These are phyloP conservation scores for Baccha elongata DNA, from an alignment of 2,888 invertebrate genomes.

Conservation along the genomic window DNA sequence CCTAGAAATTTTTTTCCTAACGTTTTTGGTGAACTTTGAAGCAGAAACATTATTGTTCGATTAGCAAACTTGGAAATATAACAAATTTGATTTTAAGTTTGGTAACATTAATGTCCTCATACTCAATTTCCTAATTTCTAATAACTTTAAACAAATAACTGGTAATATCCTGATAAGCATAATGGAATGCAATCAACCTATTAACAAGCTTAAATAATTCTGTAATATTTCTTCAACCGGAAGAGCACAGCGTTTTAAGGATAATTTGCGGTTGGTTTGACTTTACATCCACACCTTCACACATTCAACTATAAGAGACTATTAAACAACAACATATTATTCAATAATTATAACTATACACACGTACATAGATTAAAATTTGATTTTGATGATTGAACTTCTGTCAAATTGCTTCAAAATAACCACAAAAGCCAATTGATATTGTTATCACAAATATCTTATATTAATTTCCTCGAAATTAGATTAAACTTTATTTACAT, in stretches of 20 bases:
- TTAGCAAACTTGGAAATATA: too few species aligned
- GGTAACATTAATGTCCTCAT: too few species aligned
- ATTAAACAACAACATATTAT: too few species aligned
- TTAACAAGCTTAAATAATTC: not conserved
- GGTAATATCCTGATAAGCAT: not conserved
- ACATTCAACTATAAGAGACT: too few species aligned
- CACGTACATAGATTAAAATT: too few species aligned
- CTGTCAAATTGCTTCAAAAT: conserved; percentile 27
- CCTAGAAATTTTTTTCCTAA: too few species aligned
- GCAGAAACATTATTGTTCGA: too few species aligned
- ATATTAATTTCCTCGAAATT: conserved; percentile 4
- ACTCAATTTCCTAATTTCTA: too few species aligned
- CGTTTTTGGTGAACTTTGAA: too few species aligned
- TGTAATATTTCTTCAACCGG: conserved; percentile 24
- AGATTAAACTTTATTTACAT: conserved; percentile 37
- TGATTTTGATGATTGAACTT: conserved; percentile 26
- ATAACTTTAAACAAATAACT: not conserved
- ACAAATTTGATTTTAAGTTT: too few species aligned
- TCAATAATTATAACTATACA: not conserved
- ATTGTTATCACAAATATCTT: conserved; percentile 1
- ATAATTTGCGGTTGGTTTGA: conserved; percentile 40
- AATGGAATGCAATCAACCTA: not conserved
- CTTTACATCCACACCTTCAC: conserved; percentile 8
- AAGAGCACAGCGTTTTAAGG: conserved; percentile 19
- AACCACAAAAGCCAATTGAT: conserved; percentile 52